Percentiles rank a stretch among this genome's conserved stretches.
Evolutionary conservation across 2,797 vertebrate species (phyloP).

Genomic region (Urosaurus nigricauda): DNA sequence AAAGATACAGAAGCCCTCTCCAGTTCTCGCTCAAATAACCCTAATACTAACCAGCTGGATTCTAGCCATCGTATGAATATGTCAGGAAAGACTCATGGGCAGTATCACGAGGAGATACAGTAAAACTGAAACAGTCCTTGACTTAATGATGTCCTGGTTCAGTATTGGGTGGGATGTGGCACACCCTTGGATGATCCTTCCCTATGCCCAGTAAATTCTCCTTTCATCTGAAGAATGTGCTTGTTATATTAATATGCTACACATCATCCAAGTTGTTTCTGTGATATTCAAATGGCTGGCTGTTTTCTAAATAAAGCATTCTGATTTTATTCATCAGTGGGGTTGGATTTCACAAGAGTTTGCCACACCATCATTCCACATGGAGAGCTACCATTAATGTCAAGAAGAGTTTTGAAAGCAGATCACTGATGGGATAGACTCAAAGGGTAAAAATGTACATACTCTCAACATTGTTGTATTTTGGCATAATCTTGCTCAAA

Average conservation of each 20-base stretch:
- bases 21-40: too few relatives aligned
- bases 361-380: constrained; percentile 5
- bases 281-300: background rate
- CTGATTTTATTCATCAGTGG: constrained; percentile 28
- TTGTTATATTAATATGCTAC: background rate
- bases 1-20: too few relatives aligned
- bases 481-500: background rate
- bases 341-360: constrained; percentile 15
- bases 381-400: background rate
- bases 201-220: background rate
- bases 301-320: constrained; percentile 25
- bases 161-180: background rate
- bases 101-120: background rate
- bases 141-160: background rate
- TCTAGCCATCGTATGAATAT: background rate
- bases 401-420: background rate
- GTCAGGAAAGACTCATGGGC: background rate
- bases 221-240: constrained; percentile 1
- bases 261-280: background rate
- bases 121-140: background rate
- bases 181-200: background rate
- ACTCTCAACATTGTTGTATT: background rate
- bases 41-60: too few relatives aligned
- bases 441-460: background rate
- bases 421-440: background rate